Conservation (phyloP, 2,888 invertebrate species). For the Erebia aethiops region DNA sequence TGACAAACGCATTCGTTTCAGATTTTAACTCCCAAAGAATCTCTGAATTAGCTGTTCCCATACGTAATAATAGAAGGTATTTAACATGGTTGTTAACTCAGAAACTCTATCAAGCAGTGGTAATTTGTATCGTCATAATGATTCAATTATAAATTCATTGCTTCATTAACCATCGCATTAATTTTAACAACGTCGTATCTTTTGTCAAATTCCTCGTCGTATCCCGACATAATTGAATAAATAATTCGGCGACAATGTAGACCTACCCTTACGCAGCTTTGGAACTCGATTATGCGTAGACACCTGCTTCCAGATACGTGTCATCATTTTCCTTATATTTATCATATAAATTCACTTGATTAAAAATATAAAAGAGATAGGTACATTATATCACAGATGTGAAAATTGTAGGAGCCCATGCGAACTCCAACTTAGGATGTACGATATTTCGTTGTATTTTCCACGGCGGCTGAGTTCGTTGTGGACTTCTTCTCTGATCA, state of each 20-base stretch:
- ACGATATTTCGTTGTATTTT: too few relatives aligned
- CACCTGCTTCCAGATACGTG: slow-evolving; percentile 28
- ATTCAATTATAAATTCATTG: slow-evolving; percentile 1
- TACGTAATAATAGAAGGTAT: too few relatives aligned
- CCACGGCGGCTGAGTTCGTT: too few relatives aligned
- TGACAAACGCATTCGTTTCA: too few relatives aligned
- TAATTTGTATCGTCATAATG: neutral
- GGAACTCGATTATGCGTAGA: slow-evolving; percentile 32
- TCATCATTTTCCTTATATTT: slow-evolving; percentile 10
- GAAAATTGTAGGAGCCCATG: too few relatives aligned
- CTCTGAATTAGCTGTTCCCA: too few relatives aligned
- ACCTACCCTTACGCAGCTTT: slow-evolving; percentile 9
- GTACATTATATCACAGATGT: neutral
- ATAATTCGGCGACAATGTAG: slow-evolving; percentile 6
- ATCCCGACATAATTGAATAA: slow-evolving; percentile 18
- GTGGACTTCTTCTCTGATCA: too few relatives aligned
- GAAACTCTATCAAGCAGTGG: neutral
- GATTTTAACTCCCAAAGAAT: too few relatives aligned
- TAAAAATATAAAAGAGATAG: slow-evolving; percentile 27
- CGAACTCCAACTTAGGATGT: too few relatives aligned
- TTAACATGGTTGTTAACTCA: neutral
- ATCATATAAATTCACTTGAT: slow-evolving; percentile 26
- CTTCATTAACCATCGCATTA: slow-evolving; percentile 5
- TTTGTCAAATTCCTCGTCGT: neutral
- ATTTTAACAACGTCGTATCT: slow-evolving; percentile 4